Evolutionary conservation across 2,797 vertebrate species (phyloP).

Genomic region (Alfaro cultratus): DNA sequence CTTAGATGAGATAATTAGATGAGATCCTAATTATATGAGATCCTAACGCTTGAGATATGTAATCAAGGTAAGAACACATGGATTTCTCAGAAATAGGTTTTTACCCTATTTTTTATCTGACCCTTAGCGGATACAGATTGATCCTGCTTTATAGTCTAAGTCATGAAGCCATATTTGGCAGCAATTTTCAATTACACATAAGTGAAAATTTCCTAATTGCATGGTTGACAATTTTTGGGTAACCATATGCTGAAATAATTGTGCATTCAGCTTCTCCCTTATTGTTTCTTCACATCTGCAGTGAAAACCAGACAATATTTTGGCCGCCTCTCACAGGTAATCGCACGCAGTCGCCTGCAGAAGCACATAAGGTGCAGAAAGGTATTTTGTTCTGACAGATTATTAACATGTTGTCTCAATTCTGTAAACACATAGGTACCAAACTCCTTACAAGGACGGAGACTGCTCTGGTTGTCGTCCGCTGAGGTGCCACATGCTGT

Average conservation of each 20-base stretch:
- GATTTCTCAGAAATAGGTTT: conserved; percentile 31
- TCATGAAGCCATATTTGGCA: conserved; percentile 16
- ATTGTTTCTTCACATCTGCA: conserved; percentile 32
- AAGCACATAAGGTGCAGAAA: conserved; percentile 32
- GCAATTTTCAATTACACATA: conserved; percentile 12
- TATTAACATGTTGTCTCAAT: conserved; percentile 46
- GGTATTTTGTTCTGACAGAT: conserved; percentile 41
- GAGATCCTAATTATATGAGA: conserved; percentile 24
- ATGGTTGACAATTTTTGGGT: conserved; percentile 10
- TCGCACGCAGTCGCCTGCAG: conserved; percentile 19
- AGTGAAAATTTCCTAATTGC: conserved; percentile 27
- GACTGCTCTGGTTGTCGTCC: conserved; percentile 28
- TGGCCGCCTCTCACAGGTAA: conserved; percentile 27
- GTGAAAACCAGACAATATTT: conserved; percentile 22
- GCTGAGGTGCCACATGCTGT: conserved; percentile 31
- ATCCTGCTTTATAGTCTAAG: conserved; percentile 18
- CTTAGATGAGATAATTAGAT: no score
- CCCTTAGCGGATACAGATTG: conserved; percentile 13
- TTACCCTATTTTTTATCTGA: conserved; percentile 5
- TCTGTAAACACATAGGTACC: conserved; percentile 36
- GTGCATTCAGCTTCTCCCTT: conserved; percentile 12
- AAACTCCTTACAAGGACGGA: conserved; percentile 27
- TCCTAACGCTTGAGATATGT: conserved; percentile 16
- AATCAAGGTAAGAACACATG: conserved; percentile 27
- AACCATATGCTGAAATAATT: conserved; percentile 8